Percentiles rank a stretch among this genome's conserved stretches.
Evolutionary conservation across 2,797 vertebrate species (phyloP).

Genomic region (Miichthys miiuy): DNA sequence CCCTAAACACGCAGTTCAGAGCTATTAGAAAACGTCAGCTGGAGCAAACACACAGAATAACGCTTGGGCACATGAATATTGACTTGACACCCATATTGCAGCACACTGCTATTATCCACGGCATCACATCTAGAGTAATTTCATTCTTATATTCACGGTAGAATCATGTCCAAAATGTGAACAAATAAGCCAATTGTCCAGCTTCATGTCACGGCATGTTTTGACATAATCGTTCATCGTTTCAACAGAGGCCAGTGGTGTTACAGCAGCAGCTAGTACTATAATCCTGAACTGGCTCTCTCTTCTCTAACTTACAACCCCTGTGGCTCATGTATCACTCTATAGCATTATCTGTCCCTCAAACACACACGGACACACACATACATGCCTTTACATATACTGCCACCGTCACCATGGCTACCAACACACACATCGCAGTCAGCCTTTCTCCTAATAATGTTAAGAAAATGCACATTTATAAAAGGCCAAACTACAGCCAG

Average conservation of each 20-base stretch:
- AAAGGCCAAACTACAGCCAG: slow-evolving; percentile 38
- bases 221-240: slow-evolving; percentile 41
- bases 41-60: slow-evolving; percentile 47
- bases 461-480: slow-evolving; percentile 64
- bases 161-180: slow-evolving; percentile 32
- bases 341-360: slow-evolving; percentile 29
- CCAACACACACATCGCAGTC: slow-evolving; percentile 10
- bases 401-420: slow-evolving; percentile 40
- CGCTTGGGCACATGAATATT: slow-evolving; percentile 58
- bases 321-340: not conserved
- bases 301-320: no score
- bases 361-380: slow-evolving; percentile 26
- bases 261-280: slow-evolving; percentile 22
- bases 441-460: slow-evolving; percentile 45
- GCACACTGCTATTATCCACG: slow-evolving; percentile 49
- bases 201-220: slow-evolving; percentile 33
- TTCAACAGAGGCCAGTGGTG: slow-evolving; percentile 31
- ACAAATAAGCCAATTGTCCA: slow-evolving; percentile 40
- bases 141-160: slow-evolving; percentile 44
- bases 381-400: slow-evolving; percentile 28
- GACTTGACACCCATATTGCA: slow-evolving; percentile 59
- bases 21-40: slow-evolving; percentile 77
- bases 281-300: slow-evolving; percentile 14
- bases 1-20: slow-evolving; percentile 72
- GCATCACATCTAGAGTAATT: slow-evolving; percentile 66